Conservation (phyloP, 1,140 invertebrate genomes). For the Bombus affinis region DNA sequence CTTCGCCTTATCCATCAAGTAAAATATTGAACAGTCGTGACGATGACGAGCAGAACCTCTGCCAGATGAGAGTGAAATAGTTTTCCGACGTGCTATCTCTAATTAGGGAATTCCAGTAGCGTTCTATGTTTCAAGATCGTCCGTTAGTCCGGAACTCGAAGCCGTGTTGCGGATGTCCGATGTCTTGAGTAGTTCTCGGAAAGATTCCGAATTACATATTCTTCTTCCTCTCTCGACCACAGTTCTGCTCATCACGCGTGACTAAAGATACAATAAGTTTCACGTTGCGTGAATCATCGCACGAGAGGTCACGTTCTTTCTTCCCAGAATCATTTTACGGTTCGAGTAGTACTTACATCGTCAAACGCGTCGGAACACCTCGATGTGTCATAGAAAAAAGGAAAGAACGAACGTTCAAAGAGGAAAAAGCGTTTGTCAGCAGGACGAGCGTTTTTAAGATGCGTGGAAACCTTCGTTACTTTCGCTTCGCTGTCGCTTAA, state of each 20-base stretch:
- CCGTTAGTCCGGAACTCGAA: not conserved
- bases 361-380: too few species aligned
- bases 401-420: not conserved
- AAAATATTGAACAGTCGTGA: not conserved
- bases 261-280: conserved; percentile 34
- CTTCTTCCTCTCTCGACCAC: not conserved
- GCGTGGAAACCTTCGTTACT: not conserved
- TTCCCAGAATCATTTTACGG: conserved; percentile 19
- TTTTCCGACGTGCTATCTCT: not conserved
- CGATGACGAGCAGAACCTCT: not conserved
- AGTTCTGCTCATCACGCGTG: conserved; percentile 28
- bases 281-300: conserved; percentile 41
- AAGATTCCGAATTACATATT: not conserved
- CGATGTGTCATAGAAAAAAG: too few species aligned
- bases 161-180: conserved; percentile 7
- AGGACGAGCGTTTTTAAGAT: not conserved
- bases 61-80: not conserved
- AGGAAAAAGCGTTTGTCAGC: not conserved
- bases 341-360: not conserved
- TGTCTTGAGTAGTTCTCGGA: conserved; percentile 16
- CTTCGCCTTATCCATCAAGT: not conserved
- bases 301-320: conserved; percentile 30
- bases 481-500: not conserved
- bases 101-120: not conserved
- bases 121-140: not conserved